Percentiles rank a stretch among this genome's conserved stretches.
Conservation (phyloP, 2,113 vertebrate genomes). For the Zosterops japonicus region DNA sequence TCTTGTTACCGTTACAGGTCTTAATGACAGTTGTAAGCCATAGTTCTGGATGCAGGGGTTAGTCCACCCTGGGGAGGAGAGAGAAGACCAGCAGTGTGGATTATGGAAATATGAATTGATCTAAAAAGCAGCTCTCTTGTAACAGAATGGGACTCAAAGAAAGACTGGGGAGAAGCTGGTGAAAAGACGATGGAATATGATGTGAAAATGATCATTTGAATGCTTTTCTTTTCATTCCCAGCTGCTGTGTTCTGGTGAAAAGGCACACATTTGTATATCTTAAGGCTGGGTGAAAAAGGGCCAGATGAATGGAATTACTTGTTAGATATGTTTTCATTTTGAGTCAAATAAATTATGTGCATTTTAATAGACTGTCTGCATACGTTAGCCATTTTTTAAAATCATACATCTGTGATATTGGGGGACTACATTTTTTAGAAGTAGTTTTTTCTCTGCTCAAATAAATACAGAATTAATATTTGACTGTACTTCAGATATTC, state of each 20-base stretch:
- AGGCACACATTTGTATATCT: slow-evolving; percentile 88
- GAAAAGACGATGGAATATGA: slow-evolving; percentile 87
- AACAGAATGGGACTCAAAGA: slow-evolving; percentile 91
- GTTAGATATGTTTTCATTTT: slow-evolving; percentile 79
- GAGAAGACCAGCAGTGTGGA: slow-evolving; percentile 93
- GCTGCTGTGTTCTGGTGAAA: slow-evolving; percentile 88
- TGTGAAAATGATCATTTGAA: slow-evolving; percentile 87
- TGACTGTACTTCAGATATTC: slow-evolving; percentile 7
- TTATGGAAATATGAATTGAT: slow-evolving; percentile 99
- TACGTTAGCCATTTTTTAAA: slow-evolving; percentile 52
- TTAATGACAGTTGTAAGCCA: slow-evolving; percentile 99
- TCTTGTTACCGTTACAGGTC: slow-evolving; percentile 92
- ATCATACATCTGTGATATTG: slow-evolving; percentile 55
- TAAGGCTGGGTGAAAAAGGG: slow-evolving; percentile 70
- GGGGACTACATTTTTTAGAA: not conserved
- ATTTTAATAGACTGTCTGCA: slow-evolving; percentile 79
- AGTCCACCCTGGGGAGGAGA: slow-evolving; percentile 91
- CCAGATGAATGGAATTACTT: slow-evolving; percentile 81
- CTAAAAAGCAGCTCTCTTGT: slow-evolving; percentile 81
- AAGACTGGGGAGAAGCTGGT: slow-evolving; percentile 86
- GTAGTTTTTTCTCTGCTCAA: slow-evolving; percentile 10
- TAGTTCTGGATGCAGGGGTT: slow-evolving; percentile 91
- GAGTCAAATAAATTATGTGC: slow-evolving; percentile 75
- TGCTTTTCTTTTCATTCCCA: slow-evolving; percentile 90
- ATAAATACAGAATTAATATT: slow-evolving; percentile 45